Percentiles rank a stretch among this genome's conserved stretches.
These are phyloP conservation scores for Chamaetylas fuelleborni DNA, from an alignment of 2,113 vertebrate genomes.

Conservation along the genomic window DNA sequence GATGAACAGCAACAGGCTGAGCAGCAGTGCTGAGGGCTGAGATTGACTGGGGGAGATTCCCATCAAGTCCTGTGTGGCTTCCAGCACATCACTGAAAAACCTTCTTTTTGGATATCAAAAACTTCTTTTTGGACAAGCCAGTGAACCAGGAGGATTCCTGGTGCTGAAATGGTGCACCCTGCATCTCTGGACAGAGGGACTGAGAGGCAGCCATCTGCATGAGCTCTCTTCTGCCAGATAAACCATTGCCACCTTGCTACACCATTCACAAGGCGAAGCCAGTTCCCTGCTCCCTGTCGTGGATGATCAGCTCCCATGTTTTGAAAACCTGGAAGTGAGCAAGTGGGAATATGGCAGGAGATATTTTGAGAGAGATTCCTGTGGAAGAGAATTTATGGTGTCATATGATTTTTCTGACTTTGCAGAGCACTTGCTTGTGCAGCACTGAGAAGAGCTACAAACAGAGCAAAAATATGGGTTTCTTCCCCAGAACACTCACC, in stretches of 20 bases:
- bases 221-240: not conserved
- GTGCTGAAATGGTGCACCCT: not conserved
- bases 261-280: not conserved
- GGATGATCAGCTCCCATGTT: not conserved
- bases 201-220: not conserved
- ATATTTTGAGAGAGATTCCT: not conserved
- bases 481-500: not conserved
- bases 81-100: rapidly evolving
- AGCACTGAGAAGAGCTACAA: not conserved
- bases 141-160: not conserved
- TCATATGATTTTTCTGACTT: not conserved
- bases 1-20: not conserved
- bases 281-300: not conserved
- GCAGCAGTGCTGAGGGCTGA: not conserved
- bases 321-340: not conserved
- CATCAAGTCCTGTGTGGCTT: not conserved
- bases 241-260: not conserved
- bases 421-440: not conserved
- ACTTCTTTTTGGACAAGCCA: rapidly evolving
- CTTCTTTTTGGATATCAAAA: not conserved
- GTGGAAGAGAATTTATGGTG: not conserved
- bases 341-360: not conserved
- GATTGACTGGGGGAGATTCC: not conserved
- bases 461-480: not conserved
- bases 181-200: not conserved